phyloP scores from a whole-genome alignment of 2,888 invertebrate genomes.

The Penaeus monodon region DNA sequence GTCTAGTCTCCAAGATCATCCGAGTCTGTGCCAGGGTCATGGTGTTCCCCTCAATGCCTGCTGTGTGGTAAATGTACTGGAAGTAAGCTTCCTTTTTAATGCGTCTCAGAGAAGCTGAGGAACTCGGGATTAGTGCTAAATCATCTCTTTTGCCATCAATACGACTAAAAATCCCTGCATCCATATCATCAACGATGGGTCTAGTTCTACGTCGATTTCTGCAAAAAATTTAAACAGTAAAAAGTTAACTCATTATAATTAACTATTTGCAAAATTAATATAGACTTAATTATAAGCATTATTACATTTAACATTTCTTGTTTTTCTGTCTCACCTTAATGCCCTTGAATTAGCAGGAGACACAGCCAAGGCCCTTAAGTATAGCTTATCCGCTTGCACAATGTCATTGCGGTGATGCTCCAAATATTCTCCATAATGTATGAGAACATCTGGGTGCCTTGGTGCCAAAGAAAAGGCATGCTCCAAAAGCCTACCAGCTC shows the following conservation, averaged over 20 bases:
- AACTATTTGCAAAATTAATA: too few species aligned
- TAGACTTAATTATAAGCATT: background rate
- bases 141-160: conserved; percentile 88
- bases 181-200: conserved; percentile 89
- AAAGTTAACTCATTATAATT: too few species aligned
- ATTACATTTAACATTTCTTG: too few species aligned
- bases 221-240: background rate
- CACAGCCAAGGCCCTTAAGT: conserved; percentile 83
- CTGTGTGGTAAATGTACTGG: conserved; percentile 93
- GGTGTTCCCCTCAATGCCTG: conserved; percentile 97
- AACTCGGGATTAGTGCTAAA: conserved; percentile 84
- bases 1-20: conserved; percentile 89
- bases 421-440: conserved; percentile 92
- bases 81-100: conserved; percentile 96
- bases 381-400: conserved; percentile 90
- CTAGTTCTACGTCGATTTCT: conserved; percentile 86
- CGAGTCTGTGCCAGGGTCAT: conserved; percentile 93
- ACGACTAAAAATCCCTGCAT: conserved; percentile 81
- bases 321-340: conserved; percentile 69
- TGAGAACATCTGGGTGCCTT: conserved; percentile 90
- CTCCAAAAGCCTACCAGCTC: conserved; percentile 87
- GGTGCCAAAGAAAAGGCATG: conserved; percentile 94
- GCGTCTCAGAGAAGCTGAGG: conserved; percentile 83
- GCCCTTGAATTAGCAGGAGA: conserved; percentile 87
- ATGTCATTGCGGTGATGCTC: conserved; percentile 88